Conservation (phyloP, 2,797 vertebrate species). For the Molothrus ater region DNA sequence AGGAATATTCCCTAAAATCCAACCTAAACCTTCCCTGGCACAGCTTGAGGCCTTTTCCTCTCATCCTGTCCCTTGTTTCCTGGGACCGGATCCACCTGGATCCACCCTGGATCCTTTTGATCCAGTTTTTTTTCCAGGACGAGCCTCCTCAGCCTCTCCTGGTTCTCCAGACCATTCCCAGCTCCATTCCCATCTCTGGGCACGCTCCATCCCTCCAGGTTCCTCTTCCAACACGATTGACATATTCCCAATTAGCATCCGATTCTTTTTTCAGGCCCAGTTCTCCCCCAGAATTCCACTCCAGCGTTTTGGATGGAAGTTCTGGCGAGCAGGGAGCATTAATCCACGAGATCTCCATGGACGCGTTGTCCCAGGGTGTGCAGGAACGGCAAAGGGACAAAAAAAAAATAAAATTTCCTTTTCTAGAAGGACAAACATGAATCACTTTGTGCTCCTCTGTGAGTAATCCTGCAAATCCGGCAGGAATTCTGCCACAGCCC, state of each 20-base stretch:
- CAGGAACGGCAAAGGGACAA: background rate
- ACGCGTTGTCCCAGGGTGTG: accelerated
- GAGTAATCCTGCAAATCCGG: background rate
- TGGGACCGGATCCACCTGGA: background rate
- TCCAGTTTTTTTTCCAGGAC: background rate
- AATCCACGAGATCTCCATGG: background rate
- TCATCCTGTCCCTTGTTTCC: background rate
- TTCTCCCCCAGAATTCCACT: background rate
- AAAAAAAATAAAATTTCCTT: background rate
- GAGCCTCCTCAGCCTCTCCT: background rate
- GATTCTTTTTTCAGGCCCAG: accelerated
- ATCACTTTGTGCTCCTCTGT: background rate
- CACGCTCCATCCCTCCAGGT: background rate
- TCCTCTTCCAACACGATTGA: background rate
- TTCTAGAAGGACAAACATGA: background rate
- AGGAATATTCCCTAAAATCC: background rate
- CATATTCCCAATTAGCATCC: background rate
- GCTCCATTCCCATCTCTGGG: background rate
- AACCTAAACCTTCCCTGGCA: background rate
- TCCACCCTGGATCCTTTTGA: background rate
- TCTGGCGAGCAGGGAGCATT: accelerated
- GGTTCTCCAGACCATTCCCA: background rate
- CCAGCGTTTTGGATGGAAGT: background rate
- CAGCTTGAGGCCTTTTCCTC: background rate
- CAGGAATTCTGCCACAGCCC: background rate